These are phyloP conservation scores for Philonicus albiceps DNA, from an alignment of 2,888 invertebrate genomes.

Conservation along the genomic window DNA sequence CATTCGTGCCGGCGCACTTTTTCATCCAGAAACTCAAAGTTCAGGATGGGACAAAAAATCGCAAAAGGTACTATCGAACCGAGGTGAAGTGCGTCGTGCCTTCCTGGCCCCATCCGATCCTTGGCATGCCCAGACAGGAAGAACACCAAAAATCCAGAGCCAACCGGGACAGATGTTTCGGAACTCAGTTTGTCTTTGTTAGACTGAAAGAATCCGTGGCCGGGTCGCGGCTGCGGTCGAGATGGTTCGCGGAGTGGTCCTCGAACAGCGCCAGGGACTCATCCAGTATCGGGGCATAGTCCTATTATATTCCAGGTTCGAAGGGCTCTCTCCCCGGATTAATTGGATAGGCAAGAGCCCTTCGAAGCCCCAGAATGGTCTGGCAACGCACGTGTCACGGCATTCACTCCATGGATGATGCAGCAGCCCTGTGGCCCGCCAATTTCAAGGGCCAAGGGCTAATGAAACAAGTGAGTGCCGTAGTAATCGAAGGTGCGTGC, in stretches of 20 bases:
- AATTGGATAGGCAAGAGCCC: neutral
- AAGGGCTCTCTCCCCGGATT: neutral
- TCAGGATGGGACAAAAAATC: conserved; percentile 15
- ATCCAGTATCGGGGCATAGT: neutral
- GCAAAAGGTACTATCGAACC: neutral
- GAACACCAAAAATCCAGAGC: conserved; percentile 4
- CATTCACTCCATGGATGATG: conserved; percentile 21
- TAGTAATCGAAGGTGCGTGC: conserved; percentile 22
- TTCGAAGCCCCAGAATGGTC: neutral
- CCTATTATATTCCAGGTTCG: neutral
- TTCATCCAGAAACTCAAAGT: neutral
- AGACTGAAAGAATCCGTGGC: neutral
- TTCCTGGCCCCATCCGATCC: conserved; percentile 4
- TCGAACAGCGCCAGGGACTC: neutral
- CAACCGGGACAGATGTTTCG: conserved; percentile 33
- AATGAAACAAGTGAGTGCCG: conserved; percentile 40
- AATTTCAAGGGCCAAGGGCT: conserved; percentile 9
- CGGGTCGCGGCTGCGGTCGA: neutral
- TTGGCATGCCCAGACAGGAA: conserved; percentile 23
- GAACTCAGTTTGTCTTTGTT: neutral
- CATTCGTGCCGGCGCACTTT: conserved; percentile 49
- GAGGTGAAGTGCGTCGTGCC: conserved; percentile 19
- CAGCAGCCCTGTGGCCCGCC: neutral
- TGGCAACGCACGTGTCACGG: conserved; percentile 35
- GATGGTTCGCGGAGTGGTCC: neutral